phyloP scores from a whole-genome alignment of 1,140 invertebrate species.

The Pseudomyrmex gracilis region DNA sequence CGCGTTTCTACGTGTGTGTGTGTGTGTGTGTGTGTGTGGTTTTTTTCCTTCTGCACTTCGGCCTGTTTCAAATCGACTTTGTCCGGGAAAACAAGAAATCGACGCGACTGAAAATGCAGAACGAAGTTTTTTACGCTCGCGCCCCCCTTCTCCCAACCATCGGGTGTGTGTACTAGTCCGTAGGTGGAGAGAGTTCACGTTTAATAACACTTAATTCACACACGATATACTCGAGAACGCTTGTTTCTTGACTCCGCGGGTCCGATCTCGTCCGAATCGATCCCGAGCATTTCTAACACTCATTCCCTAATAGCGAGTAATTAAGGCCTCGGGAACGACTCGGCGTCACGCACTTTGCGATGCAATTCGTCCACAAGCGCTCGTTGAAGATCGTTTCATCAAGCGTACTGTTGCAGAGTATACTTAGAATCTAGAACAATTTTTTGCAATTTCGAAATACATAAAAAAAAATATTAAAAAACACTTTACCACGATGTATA shows the following conservation, averaged over 20 bases:
- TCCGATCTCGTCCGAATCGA: slow-evolving; percentile 43
- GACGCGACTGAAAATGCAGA: slow-evolving; percentile 13
- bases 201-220: slow-evolving; percentile 51
- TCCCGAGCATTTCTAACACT: slow-evolving; percentile 53
- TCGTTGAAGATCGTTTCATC: background rate
- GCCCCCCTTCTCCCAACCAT: no score
- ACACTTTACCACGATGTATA: background rate
- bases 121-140: background rate
- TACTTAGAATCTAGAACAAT: background rate
- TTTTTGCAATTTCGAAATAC: background rate
- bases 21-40: background rate
- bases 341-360: slow-evolving; percentile 39
- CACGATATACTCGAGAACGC: slow-evolving; percentile 40
- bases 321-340: slow-evolving; percentile 46
- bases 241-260: slow-evolving; percentile 24
- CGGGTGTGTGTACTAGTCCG: no score
- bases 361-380: background rate
- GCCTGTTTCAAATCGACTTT: background rate
- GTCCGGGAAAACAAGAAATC: background rate
- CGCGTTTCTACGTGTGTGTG: background rate
- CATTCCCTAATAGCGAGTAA: slow-evolving; percentile 49
- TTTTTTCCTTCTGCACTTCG: background rate
- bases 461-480: background rate
- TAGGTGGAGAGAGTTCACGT: background rate
- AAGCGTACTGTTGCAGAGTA: slow-evolving; percentile 11